A percentile compares a stretch with the other conserved stretches of the same genome.
phyloP scores from a whole-genome alignment of 2,797 vertebrate genomes.

The Sebastiscus tertius region DNA sequence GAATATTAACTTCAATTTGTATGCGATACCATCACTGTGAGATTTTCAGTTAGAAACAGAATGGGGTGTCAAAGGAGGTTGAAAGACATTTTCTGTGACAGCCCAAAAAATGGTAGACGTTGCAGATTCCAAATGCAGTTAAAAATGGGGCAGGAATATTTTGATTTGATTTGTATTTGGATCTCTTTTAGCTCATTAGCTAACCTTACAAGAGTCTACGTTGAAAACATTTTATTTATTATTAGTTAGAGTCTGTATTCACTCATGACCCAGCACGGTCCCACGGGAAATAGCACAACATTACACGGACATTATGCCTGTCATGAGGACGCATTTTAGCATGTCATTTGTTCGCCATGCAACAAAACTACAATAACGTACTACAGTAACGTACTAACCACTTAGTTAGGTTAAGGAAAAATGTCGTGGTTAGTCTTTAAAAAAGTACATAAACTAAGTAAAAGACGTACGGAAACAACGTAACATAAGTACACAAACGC shows the following conservation, averaged over 20 bases:
- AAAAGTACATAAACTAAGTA: too few species aligned
- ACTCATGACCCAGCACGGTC: neutral
- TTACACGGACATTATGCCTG: too few species aligned
- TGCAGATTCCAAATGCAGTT: neutral
- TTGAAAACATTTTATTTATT: neutral
- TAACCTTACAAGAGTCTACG: neutral
- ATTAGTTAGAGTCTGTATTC: neutral
- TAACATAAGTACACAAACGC: too few species aligned
- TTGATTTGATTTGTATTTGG: neutral
- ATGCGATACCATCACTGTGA: neutral
- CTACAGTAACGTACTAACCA: too few species aligned
- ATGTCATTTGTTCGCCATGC: too few species aligned
- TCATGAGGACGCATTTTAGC: too few species aligned
- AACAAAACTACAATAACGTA: too few species aligned
- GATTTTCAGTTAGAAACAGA: neutral
- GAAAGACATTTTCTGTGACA: neutral
- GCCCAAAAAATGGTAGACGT: neutral
- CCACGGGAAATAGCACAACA: too few species aligned
- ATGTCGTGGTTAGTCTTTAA: too few species aligned
- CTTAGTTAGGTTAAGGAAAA: too few species aligned
- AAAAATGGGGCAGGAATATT: neutral
- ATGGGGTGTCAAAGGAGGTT: neutral
- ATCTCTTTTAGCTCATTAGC: neutral
- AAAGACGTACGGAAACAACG: too few species aligned
- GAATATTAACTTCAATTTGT: conserved; percentile 23